A percentile compares a stretch with the other conserved stretches of the same genome.
Conservation (phyloP, 2,113 vertebrate genomes). For the Psittacara wagleri region DNA sequence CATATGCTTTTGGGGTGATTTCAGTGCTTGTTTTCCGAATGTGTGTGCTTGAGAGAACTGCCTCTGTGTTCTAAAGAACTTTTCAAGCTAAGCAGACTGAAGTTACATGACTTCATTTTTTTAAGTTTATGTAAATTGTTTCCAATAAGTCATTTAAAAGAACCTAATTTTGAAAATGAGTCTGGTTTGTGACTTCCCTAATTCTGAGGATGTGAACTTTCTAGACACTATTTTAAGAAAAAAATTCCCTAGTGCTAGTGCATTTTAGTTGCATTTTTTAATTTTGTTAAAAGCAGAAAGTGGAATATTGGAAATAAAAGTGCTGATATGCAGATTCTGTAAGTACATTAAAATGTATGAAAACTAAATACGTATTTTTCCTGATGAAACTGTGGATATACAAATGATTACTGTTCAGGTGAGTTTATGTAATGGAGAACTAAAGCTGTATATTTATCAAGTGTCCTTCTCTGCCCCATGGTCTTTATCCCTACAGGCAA, state of each 20-base stretch:
- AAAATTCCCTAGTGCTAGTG: not conserved
- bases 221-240: not conserved
- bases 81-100: not conserved
- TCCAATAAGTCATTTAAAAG: not conserved
- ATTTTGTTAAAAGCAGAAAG: not conserved
- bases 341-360: not conserved
- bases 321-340: not conserved
- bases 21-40: not conserved
- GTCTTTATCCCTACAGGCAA: not conserved
- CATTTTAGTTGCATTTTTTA: not conserved
- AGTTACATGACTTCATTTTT: not conserved
- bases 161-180: not conserved
- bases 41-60: not conserved
- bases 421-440: not conserved
- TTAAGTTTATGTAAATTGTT: not conserved
- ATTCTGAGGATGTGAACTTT: not conserved
- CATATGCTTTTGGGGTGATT: not conserved
- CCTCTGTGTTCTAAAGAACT: not conserved
- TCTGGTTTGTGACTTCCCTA: not conserved
- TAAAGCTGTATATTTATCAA: not conserved
- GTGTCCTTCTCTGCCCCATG: not conserved
- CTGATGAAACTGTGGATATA: not conserved
- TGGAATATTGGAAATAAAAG: not conserved
- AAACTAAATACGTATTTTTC: not conserved
- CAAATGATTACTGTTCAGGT: not conserved